phyloP scores from a whole-genome alignment of 2,888 invertebrate species.

The Drosophila helvetica region DNA sequence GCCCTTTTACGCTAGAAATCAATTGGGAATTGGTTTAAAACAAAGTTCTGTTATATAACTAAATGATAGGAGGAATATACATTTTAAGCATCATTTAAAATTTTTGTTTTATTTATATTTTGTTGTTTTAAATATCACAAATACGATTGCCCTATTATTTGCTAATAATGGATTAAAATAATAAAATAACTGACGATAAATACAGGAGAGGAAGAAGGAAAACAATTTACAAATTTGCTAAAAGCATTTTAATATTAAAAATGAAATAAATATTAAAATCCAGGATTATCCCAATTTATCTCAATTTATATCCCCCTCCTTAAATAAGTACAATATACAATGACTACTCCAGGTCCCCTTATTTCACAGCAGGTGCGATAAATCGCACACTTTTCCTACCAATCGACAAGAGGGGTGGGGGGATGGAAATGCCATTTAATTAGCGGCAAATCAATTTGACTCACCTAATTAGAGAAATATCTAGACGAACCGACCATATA shows the following conservation, averaged over 20 bases:
- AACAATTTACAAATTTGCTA: too few species aligned
- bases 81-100: too few species aligned
- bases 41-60: background rate
- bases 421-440: constrained; percentile 14
- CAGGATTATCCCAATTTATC: too few species aligned
- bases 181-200: too few species aligned
- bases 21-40: background rate
- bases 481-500: constrained; percentile 3
- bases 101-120: too few species aligned
- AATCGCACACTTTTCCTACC: background rate
- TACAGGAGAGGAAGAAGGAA: too few species aligned
- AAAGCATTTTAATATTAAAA: too few species aligned
- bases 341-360: background rate
- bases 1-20: background rate
- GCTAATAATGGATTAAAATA: too few species aligned
- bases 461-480: constrained; percentile 27
- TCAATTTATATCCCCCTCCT: background rate
- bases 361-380: background rate
- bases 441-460: constrained; percentile 31
- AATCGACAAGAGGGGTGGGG: background rate
- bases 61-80: background rate
- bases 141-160: too few species aligned
- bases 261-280: too few species aligned
- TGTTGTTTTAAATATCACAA: too few species aligned
- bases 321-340: background rate